Conservation (phyloP, 2,113 vertebrate species). For the Coptodon rendalli region DNA sequence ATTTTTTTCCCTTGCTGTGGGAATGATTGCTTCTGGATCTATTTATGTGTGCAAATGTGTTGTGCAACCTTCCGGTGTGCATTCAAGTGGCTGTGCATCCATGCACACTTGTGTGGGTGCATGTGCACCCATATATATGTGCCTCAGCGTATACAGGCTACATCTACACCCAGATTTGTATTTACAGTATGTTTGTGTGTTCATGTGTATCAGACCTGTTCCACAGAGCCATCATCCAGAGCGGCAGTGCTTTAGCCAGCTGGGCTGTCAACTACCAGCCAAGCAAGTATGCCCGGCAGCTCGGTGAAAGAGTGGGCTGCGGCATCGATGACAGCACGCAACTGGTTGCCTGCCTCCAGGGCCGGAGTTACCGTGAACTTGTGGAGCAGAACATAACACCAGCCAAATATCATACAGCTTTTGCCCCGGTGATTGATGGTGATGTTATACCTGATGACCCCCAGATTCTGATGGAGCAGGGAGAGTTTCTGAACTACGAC, state of each 20-base stretch:
- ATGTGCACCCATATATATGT: neutral
- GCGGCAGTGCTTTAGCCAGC: constrained; percentile 93
- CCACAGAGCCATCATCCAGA: constrained; percentile 98
- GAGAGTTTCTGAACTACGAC: constrained; percentile 98
- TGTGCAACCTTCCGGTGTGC: neutral
- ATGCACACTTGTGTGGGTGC: neutral
- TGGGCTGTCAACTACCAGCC: constrained; percentile 99
- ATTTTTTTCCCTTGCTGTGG: neutral
- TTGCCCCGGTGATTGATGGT: constrained; percentile 96
- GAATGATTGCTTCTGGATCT: neutral
- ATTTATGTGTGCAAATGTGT: neutral
- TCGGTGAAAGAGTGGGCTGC: constrained; percentile 92
- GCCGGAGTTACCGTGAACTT: constrained; percentile 87
- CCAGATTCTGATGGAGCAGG: constrained; percentile 98
- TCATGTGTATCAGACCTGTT: constrained; percentile 83
- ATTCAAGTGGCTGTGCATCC: neutral
- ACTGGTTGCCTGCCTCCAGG: constrained; percentile 89
- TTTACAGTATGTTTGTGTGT: neutral
- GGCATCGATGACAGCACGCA: constrained; percentile 88
- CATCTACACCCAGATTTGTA: neutral
- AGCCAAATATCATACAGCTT: constrained; percentile 95
- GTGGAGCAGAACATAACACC: constrained; percentile 87
- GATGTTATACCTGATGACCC: constrained; percentile 97
- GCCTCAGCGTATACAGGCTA: neutral
- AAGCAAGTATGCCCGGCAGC: constrained; percentile 87